phyloP scores from a whole-genome alignment of 2,888 invertebrate species.

The Oscheius onirici region DNA sequence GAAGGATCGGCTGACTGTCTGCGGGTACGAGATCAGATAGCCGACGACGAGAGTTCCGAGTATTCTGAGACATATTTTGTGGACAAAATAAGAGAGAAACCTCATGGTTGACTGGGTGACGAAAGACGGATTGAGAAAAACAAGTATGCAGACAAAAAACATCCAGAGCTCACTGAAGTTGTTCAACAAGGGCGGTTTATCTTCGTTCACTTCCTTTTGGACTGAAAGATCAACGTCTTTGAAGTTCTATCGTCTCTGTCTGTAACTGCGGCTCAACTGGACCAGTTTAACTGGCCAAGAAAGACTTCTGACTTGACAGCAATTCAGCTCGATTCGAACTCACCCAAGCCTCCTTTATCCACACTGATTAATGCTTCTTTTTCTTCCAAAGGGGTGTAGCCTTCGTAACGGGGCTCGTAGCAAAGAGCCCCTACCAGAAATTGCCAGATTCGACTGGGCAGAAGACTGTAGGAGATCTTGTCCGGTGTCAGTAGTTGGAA shows the following conservation, averaged over 20 bases:
- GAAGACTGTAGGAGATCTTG: conserved; percentile 8
- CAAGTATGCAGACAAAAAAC: background rate
- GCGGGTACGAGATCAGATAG: background rate
- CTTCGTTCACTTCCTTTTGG: background rate
- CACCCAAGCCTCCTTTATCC: background rate
- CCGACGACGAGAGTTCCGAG: background rate
- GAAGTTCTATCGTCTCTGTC: too few species aligned
- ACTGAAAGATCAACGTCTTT: too few species aligned
- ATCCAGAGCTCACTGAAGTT: background rate
- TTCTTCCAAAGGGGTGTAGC: background rate
- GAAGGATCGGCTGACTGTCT: background rate
- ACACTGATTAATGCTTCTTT: background rate
- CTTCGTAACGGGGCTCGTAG: background rate
- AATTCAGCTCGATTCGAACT: too few species aligned
- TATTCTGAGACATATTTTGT: conserved; percentile 12
- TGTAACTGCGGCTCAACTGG: too few species aligned
- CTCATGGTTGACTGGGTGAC: background rate
- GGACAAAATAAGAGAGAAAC: background rate
- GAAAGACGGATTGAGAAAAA: background rate
- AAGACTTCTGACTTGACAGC: too few species aligned
- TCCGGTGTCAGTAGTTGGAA: conserved; percentile 4
- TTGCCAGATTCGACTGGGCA: conserved; percentile 21
- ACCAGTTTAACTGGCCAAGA: too few species aligned
- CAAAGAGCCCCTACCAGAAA: background rate
- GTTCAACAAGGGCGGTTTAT: background rate